Percentiles rank a stretch among this genome's conserved stretches.
phyloP scores from a whole-genome alignment of 2,888 invertebrate genomes.

The Eupithecia insigniata region DNA sequence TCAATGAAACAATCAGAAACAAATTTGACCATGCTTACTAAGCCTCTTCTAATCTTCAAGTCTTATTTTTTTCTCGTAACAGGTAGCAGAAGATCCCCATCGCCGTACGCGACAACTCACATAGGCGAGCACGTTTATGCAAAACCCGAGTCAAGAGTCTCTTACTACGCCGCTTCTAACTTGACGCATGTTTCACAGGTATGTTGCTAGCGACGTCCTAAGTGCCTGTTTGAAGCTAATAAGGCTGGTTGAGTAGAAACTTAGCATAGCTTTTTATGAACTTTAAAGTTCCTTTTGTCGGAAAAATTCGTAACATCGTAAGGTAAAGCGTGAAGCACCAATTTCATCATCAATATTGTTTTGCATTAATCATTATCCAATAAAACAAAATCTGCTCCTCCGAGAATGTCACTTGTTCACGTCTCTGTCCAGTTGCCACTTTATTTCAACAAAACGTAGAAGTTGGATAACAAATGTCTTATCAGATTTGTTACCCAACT shows the following conservation, averaged over 20 bases:
- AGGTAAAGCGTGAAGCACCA: background rate
- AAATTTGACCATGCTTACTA: too few species aligned
- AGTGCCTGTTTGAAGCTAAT: constrained; percentile 9
- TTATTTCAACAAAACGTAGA: too few species aligned
- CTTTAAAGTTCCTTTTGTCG: background rate
- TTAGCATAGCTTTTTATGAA: background rate
- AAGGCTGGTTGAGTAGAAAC: constrained; percentile 7
- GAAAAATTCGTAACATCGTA: background rate
- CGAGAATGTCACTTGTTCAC: too few species aligned
- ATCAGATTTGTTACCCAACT: too few species aligned
- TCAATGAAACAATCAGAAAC: too few species aligned
- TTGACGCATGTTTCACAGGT: constrained; percentile 89
- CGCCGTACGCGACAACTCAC: constrained; percentile 89
- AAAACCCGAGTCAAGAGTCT: constrained; percentile 86
- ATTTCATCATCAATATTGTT: background rate
- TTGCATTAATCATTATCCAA: too few species aligned
- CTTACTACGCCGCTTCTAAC: constrained; percentile 92
- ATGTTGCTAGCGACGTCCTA: constrained; percentile 42
- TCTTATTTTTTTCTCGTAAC: constrained; percentile 31
- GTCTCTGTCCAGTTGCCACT: too few species aligned
- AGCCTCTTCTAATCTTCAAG: too few species aligned
- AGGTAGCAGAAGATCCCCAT: constrained; percentile 85
- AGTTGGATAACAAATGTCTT: too few species aligned
- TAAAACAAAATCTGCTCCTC: too few species aligned
- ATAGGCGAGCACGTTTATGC: constrained; percentile 85